Evolutionary conservation across 1,140 invertebrate genomes (phyloP).

Genomic region (Dendroctonus valens): DNA sequence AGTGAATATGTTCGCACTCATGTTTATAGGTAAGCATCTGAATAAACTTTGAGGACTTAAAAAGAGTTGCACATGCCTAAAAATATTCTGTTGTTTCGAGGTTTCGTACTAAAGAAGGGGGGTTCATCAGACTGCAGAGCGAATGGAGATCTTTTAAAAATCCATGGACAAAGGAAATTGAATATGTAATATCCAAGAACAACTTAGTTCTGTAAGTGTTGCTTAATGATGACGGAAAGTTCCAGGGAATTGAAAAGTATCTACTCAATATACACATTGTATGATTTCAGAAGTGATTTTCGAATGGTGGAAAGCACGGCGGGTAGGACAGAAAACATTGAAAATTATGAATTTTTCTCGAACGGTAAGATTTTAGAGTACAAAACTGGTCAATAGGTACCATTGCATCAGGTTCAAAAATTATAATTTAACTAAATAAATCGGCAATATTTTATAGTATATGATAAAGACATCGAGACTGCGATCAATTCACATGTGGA

Average conservation of each 20-base stretch:
- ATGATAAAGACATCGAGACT: slow-evolving; percentile 62
- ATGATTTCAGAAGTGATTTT: slow-evolving; percentile 54
- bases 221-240: neutral
- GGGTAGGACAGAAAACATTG: slow-evolving; percentile 51
- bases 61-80: neutral
- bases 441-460: slow-evolving; percentile 36
- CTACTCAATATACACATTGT: neutral
- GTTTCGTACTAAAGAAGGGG: slow-evolving; percentile 76
- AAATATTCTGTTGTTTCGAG: slow-evolving; percentile 58
- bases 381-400: too few species aligned
- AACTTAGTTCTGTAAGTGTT: slow-evolving; percentile 65
- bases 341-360: slow-evolving; percentile 60
- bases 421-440: neutral
- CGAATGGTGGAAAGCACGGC: slow-evolving; percentile 56
- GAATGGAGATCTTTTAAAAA: slow-evolving; percentile 86
- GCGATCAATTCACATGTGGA: slow-evolving; percentile 73
- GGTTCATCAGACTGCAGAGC: slow-evolving; percentile 72
- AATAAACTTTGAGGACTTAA: neutral
- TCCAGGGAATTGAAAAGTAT: too few species aligned
- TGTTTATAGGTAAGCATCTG: slow-evolving; percentile 60
- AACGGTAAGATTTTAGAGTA: slow-evolving; percentile 52
- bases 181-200: slow-evolving; percentile 85
- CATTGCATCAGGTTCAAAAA: neutral
- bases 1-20: slow-evolving; percentile 65
- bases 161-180: slow-evolving; percentile 90